Evolutionary conservation across 1,140 invertebrate species (phyloP).

Genomic region (Philaenus spumarius): DNA sequence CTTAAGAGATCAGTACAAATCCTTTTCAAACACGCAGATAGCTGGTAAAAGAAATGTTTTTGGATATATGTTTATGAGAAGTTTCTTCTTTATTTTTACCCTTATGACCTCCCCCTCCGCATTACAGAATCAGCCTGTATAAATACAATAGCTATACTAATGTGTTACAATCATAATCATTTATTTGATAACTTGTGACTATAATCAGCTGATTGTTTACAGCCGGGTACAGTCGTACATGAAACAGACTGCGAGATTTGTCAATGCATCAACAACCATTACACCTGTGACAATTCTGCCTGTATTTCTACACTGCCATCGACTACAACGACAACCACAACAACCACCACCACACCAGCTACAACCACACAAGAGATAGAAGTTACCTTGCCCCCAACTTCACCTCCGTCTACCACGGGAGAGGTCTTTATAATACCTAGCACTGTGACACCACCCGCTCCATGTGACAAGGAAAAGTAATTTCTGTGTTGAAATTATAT

Average conservation of each 20-base stretch:
- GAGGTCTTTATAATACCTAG: constrained; percentile 38
- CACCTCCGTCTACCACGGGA: constrained; percentile 19
- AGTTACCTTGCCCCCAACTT: background rate
- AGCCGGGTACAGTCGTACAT: constrained; percentile 51
- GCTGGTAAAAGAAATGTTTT: no score
- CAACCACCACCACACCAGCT: constrained; percentile 8
- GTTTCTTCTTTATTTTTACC: no score
- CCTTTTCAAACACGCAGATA: no score
- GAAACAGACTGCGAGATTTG: constrained; percentile 57
- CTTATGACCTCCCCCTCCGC: no score
- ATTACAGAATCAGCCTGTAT: no score
- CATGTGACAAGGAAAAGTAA: constrained; percentile 30
- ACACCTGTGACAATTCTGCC: constrained; percentile 51
- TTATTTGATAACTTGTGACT: no score
- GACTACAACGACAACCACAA: constrained; percentile 6
- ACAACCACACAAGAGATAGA: background rate
- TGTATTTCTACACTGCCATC: constrained; percentile 35
- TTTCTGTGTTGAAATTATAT: no score
- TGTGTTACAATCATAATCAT: no score
- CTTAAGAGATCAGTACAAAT: no score
- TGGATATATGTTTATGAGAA: no score
- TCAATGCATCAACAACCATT: constrained; percentile 68
- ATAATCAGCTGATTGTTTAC: no score
- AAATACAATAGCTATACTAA: no score
- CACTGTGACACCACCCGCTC: constrained; percentile 45